phyloP scores from a whole-genome alignment of 1,140 invertebrate genomes.

The Branchinecta lindahli region DNA sequence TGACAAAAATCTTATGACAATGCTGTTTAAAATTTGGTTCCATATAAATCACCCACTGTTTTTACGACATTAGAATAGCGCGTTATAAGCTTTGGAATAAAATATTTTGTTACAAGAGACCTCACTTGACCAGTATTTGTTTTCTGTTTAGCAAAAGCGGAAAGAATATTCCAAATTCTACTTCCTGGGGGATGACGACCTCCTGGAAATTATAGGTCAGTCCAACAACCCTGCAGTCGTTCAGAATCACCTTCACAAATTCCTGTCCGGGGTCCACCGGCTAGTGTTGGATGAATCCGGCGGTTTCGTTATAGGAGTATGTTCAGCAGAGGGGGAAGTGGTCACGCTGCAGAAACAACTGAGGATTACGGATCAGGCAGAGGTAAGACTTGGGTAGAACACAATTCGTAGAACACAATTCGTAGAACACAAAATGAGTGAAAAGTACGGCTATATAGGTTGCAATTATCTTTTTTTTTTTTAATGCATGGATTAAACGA shows the following conservation, averaged over 20 bases:
- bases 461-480: too few relatives aligned
- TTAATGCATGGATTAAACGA: too few relatives aligned
- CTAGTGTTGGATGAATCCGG: slow-evolving; percentile 48
- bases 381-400: slow-evolving; percentile 43
- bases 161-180: slow-evolving; percentile 85
- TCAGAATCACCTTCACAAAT: slow-evolving; percentile 81
- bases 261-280: slow-evolving; percentile 75
- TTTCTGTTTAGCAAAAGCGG: slow-evolving; percentile 63
- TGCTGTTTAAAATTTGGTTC: too few relatives aligned
- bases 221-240: slow-evolving; percentile 71
- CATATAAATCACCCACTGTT: too few relatives aligned
- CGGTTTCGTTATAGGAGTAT: slow-evolving; percentile 51
- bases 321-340: slow-evolving; percentile 66
- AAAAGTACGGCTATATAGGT: too few relatives aligned
- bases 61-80: too few relatives aligned
- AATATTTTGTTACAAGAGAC: too few relatives aligned
- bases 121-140: not conserved
- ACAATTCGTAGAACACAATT: slow-evolving; percentile 17
- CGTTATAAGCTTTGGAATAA: too few relatives aligned
- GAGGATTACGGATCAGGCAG: slow-evolving; percentile 59
- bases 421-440: slow-evolving; percentile 9
- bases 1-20: too few relatives aligned
- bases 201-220: slow-evolving; percentile 81
- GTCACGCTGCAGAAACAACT: slow-evolving; percentile 59
- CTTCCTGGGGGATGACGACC: slow-evolving; percentile 90